Base-by-base conservation (phyloP, 2,888 invertebrate genomes). In the Slavum lentiscoides region DNA sequence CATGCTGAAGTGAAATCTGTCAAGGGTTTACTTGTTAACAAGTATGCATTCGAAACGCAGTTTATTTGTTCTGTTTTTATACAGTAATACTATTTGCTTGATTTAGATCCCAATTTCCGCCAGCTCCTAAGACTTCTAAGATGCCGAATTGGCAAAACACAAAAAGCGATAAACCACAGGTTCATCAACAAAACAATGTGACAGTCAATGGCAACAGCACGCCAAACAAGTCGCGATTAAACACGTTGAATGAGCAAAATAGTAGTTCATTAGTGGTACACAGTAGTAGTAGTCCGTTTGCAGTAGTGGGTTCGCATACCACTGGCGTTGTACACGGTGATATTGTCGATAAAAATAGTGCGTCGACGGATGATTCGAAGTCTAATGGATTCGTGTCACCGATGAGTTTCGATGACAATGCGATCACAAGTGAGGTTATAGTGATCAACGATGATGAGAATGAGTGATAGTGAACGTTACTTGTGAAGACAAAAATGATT, bases 31-130 rank as follows among this genome's bases (percentile, higher is more conserved):
- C 62, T 80, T 30, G 72, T 80, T n/a, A 72, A 64, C 55, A 80
- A 55, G 80, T 80, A 80, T 55, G 19, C 55, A 64, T 59, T 49
- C 64, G 13, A 19, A 39, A n/a, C 6, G 9, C n/a, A 19, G 13
- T 68, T 39, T 9, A 66, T 70, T 69, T 62, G 11, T 37, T 70
- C 37, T 23, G 0, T 64, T 53, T 13, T 62, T 3, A 11, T 15
- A 49, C 13, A 49, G 39, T 64, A 43, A 7, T 19, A 59, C 19
- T 68, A 49, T 30, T 43, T 68, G 5, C 4, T 43, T 70, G 4
- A 5, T 66, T 80, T 72, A 80, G 80, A 80, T 55, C 15, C 15
- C 80, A 80, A 58, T 80, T 80, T 58, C 80, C 80, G 7, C 80
- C 80, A 39, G 80, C 80, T 49, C 55, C 70, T 23, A 9, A 4